Base-by-base conservation (phyloP, 2,888 invertebrate genomes). In the Philhelius pedissequus region DNA sequence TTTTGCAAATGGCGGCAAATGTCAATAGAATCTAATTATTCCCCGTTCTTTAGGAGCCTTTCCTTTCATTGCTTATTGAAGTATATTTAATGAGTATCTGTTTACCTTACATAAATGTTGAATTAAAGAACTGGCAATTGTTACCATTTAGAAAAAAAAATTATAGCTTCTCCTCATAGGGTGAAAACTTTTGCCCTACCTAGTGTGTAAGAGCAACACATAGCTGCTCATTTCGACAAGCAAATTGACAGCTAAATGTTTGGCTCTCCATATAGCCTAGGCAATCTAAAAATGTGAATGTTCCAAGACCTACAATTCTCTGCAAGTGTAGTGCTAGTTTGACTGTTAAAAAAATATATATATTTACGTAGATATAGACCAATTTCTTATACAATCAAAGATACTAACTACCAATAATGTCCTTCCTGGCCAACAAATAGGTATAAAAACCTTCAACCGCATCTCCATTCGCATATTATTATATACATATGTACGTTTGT, bases 391-490 rank as follows among this genome's bases (percentile, higher is more conserved):
- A 58, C 43, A 35, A 20, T 20, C 54, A 35, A 50, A 40, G 32
- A 48, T 60, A 56, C 64, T 70, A 64, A 70, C 73, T 70, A 64
- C 83, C 79, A 84, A 80, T 84, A 80, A 84, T 68, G 75, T 71
- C 84, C 84, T 68, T 84, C 54, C 45, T 54, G 6, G 40, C 45
- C 32, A 38, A 8, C 18, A 15, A n/a, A 52, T 30, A 52, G 15
- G 27, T 9, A 52, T 0, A 64, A 56, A 58, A 71, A 80, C 71
- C 75, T 70, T 76, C 71, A 54, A 62, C 50, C 45, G 45, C 40
- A 40, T 54, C 40, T 69, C 64, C 15, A 71, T 45, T 71, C 66
- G 58, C 66, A 80, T n/a, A n/a, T 69, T 78, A 54, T 60, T 62
- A 82, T 71, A 32, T 32, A 32, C 6, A 1, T 32, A 32, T 32